Base-by-base conservation (phyloP, 1,140 invertebrate genomes). In the Polyergus mexicanus region DNA sequence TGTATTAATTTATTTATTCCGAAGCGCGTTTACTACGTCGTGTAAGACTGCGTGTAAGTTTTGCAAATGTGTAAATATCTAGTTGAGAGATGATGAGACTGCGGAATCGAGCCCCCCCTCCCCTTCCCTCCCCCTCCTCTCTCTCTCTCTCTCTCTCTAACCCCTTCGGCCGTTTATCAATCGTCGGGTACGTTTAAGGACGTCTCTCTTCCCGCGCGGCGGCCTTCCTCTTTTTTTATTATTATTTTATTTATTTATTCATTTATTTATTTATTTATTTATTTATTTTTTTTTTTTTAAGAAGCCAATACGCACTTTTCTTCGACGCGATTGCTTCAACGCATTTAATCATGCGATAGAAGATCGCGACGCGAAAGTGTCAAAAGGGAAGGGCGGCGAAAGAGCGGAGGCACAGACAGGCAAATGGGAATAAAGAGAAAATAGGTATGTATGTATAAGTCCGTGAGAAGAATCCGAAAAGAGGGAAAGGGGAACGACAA, bases 11-110 rank as follows among this genome's bases (percentile, higher is more conserved):
- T 56, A 83, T 89, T 89, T 89, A 89, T 89, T 88, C 84, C 88
- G 63, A 89, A 89, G 87, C 88, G 88, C 87, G 76, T 89, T 81
- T 65, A 83, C 88, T 89, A 89, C 88, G 72, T 89, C 88, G 88
- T 89, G 88, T 89, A 86, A 89, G 88, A 89, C 68, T 86, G 85
- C 86, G 85, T 89, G 88, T 89, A 80, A 87, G 60, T 84, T 86
- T 84, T 89, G 88, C 88, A 89, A 89, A 89, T 84, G 88, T 89
- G 85, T 89, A 89, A 89, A 51, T 89, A 89, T 75, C 88, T 89
- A 89, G 88, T 88, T 89, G 88, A 51, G 47, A 51, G 47, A 89
- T 84, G 88, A 89, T 87, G 85, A 89, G 58, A 58, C 72, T 86
- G 85, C 88, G 78, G 86, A 86, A 89, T 89, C 78, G 71, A 80